Evolutionary conservation across 2,113 vertebrate species (phyloP), one percentile per base, ranked within the genome.

Genomic region (Hassar affinis): DNA sequence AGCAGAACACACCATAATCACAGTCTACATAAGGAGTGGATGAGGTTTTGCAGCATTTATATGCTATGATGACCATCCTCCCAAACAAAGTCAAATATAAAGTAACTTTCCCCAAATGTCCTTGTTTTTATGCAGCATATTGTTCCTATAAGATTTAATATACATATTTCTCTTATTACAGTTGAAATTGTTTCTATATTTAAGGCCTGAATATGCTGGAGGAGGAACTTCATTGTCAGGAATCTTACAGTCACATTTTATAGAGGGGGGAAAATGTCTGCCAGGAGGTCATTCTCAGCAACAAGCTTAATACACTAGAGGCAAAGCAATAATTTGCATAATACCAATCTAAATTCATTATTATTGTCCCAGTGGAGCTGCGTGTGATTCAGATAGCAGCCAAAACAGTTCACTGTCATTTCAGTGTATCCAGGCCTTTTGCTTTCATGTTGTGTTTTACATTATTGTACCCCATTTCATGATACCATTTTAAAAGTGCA

Each of bases 101-200:
- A 62, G 61, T 68, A 15, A 68, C 38, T 80, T 74, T 56, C 64
- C n/a, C 14, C 14, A 51, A 47, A 9, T 61, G 18, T 79, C 47
- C 20, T 69, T 72, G 66, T 87, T 86, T 76, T 82, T 71, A 61
- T 86, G 61, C 78, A 88, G 83, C 86, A 87, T 87, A 86, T 87
- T 81, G 80, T 84, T 86, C 76, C 62, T 79, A 57, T 38, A 3
- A 42, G 38, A 42, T 3, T 42, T 42, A 42, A 42, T 42, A 42
- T 6, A 42, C 38, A 42, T 42, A 42, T 42, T 42, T 2, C 38
- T 42, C 38, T 42, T 6, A 42, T 42, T 42, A 42, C 38, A 69
- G 57, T 76, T 45, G 10, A n/a, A 38, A 78, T 15, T 57, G 61
- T 27, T 69, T 27, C 33, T 74, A 45, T 49, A 17, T 64, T 42